These are phyloP conservation scores for Cephus sareptanus DNA, from an alignment of 2,888 invertebrate genomes.

Conservation along the genomic window DNA sequence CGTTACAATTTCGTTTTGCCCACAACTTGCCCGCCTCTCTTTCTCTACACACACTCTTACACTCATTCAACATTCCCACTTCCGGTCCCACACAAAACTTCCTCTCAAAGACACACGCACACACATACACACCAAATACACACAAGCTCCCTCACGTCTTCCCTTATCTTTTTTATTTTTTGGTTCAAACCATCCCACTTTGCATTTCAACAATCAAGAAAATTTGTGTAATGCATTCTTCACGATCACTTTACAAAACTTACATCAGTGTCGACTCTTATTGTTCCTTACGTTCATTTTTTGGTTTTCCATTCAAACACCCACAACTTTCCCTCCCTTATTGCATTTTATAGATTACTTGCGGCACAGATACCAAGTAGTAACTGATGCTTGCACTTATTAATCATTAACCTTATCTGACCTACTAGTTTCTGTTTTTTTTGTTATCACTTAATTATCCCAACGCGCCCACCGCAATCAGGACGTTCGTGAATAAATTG, in stretches of 20 bases:
- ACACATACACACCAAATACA: background rate
- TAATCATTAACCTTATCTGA: background rate
- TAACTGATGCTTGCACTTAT: background rate
- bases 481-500: background rate
- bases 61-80: background rate
- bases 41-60: background rate
- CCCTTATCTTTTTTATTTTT: background rate
- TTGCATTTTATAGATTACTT: background rate
- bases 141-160: background rate
- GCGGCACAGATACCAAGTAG: background rate
- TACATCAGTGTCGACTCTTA: background rate
- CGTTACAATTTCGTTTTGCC: slow-evolving; percentile 51
- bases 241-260: background rate
- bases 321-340: background rate
- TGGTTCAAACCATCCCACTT: background rate
- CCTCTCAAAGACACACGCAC: too few species aligned
- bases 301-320: background rate
- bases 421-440: background rate
- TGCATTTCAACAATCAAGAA: background rate
- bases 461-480: background rate
- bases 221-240: background rate
- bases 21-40: background rate
- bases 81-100: background rate
- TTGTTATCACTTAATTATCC: background rate
- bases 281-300: background rate